A percentile compares a stretch with the other conserved stretches of the same genome.
Conservation (phyloP, 1,140 invertebrate species). For the Bemisia tabaci region DNA sequence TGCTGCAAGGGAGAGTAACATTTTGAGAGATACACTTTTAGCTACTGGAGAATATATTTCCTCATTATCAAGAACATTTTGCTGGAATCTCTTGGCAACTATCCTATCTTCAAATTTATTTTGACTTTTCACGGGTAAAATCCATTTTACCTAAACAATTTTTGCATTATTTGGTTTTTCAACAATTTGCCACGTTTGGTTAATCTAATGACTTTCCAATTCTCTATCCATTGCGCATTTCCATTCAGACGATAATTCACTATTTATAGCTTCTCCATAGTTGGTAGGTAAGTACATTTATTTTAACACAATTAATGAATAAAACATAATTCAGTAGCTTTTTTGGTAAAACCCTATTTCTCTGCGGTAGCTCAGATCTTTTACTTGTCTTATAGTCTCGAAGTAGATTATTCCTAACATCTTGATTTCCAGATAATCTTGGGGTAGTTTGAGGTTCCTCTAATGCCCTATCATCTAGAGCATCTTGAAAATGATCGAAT, state of each 20-base stretch:
- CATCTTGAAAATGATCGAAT: no score
- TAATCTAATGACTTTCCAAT: background rate
- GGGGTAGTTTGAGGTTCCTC: no score
- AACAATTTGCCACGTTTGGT: background rate
- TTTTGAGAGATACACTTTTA: background rate
- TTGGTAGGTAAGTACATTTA: no score
- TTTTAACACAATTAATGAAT: no score
- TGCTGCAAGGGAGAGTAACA: background rate
- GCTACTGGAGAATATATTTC: background rate
- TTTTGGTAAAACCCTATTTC: no score
- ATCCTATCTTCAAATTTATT: background rate
- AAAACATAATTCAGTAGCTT: no score
- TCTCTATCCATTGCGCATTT: background rate
- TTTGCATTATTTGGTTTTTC: background rate
- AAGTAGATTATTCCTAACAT: no score
- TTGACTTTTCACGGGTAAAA: background rate
- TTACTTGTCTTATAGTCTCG: no score
- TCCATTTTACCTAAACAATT: background rate
- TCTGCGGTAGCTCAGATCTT: no score
- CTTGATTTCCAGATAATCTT: no score
- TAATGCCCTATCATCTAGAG: no score
- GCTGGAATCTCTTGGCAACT: background rate
- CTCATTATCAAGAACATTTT: background rate
- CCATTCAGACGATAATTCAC: background rate
- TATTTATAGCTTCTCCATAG: background rate